A percentile compares a stretch with the other conserved stretches of the same genome.
phyloP scores from a whole-genome alignment of 2,797 vertebrate genomes.

The Thaleichthys pacificus region DNA sequence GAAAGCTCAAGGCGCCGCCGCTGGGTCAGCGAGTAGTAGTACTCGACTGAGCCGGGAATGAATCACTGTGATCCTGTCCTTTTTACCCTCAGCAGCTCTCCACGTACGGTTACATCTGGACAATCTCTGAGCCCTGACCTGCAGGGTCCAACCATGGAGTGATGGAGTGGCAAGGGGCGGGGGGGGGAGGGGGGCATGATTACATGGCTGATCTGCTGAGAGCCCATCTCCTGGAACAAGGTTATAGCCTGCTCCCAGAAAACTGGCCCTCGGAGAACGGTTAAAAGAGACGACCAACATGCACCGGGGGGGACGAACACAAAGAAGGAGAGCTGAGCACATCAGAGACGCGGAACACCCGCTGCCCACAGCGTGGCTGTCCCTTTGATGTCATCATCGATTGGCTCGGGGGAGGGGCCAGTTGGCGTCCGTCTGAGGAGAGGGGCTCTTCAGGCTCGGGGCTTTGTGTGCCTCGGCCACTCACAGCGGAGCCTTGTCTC shows the following conservation, averaged over 20 bases:
- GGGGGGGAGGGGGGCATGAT: neutral
- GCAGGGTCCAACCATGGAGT: constrained; percentile 1
- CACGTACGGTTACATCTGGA: neutral
- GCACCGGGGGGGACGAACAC: neutral
- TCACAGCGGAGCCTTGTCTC: constrained; percentile 61
- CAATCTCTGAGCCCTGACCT: neutral
- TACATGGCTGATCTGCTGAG: constrained; percentile 16
- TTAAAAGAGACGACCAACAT: neutral
- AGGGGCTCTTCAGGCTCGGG: too few species aligned
- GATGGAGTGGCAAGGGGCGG: neutral
- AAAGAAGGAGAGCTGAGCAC: constrained; percentile 11
- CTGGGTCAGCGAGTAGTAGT: neutral
- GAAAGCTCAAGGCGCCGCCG: neutral
- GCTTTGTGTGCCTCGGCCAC: constrained; percentile 27
- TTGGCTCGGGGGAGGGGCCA: constrained; percentile 43
- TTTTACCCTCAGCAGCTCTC: neutral
- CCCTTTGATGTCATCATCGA: constrained; percentile 57
- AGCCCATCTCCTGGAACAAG: constrained; percentile 21
- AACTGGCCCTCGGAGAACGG: constrained; percentile 13
- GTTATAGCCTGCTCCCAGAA: constrained; percentile 27
- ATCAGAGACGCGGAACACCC: constrained; percentile 40
- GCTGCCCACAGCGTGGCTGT: constrained; percentile 18
- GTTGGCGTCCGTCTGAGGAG: too few species aligned
- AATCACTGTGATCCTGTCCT: constrained; percentile 3
- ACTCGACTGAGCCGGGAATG: neutral